Conservation (phyloP, 2,113 vertebrate species). For the Falcunculus frontatus region DNA sequence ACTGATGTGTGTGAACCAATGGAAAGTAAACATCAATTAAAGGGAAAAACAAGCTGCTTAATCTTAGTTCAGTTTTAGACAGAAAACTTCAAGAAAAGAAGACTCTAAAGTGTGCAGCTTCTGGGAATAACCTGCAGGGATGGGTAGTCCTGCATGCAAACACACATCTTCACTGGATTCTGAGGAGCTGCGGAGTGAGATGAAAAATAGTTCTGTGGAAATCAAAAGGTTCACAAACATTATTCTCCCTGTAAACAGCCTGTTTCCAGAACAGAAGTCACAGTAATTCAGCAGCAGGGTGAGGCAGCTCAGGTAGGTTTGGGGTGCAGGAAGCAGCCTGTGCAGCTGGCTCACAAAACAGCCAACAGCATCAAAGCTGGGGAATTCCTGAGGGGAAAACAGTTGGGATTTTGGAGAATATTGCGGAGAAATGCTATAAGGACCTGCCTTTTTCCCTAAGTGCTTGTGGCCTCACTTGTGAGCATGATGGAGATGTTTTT, state of each 20-base stretch:
- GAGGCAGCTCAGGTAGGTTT: not conserved
- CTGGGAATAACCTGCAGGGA: not conserved
- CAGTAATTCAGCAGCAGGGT: not conserved
- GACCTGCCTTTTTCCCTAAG: not conserved
- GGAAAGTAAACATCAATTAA: not conserved
- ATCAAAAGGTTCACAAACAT: not conserved
- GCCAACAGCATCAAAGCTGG: not conserved
- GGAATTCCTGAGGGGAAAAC: not conserved
- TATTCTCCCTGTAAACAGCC: not conserved
- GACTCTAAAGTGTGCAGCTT: not conserved
- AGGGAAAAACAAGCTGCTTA: not conserved
- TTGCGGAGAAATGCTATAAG: rapidly evolving
- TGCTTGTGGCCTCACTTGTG: not conserved
- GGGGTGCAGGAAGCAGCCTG: not conserved
- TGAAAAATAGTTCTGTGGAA: not conserved
- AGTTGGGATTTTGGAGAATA: not conserved
- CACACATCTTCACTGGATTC: not conserved
- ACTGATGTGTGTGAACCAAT: not conserved
- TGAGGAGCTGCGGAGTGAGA: not conserved
- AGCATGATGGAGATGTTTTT: not conserved
- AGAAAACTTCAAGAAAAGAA: not conserved
- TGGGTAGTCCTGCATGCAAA: not conserved
- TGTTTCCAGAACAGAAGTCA: not conserved
- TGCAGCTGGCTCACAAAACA: not conserved
- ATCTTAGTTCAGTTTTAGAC: not conserved